Percentiles rank a stretch among this genome's conserved stretches.
These are phyloP conservation scores for Callyntrura sp. DNA, from an alignment of 2,888 invertebrate species.

Conservation along the genomic window DNA sequence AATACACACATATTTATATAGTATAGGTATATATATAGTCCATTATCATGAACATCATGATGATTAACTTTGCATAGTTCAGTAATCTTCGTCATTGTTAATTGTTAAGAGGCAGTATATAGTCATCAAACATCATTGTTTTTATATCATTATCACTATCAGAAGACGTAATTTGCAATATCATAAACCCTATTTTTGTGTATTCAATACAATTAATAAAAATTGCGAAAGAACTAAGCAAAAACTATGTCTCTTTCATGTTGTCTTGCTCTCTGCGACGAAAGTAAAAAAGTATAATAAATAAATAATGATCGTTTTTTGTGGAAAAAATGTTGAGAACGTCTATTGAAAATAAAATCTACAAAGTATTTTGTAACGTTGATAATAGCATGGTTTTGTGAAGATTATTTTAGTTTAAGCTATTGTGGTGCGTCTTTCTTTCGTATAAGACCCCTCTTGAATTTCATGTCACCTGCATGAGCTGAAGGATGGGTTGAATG, in stretches of 20 bases:
- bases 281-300: slow-evolving; percentile 26
- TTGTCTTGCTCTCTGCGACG: not conserved
- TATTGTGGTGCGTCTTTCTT: slow-evolving; percentile 59
- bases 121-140: slow-evolving; percentile 22
- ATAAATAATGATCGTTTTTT: not conserved
- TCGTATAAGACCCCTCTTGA: slow-evolving; percentile 52
- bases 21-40: slow-evolving; percentile 35
- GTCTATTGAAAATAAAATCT: slow-evolving; percentile 16
- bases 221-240: slow-evolving; percentile 38
- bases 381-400: not conserved
- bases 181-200: not conserved
- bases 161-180: slow-evolving; percentile 17
- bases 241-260: not conserved
- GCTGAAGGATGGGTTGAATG: slow-evolving; percentile 53
- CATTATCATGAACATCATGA: slow-evolving; percentile 16
- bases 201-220: not conserved
- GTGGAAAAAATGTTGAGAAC: not conserved
- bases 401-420: not conserved
- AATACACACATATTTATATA: slow-evolving; percentile 6
- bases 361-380: not conserved
- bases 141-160: slow-evolving; percentile 31
- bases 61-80: slow-evolving; percentile 60
- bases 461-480: slow-evolving; percentile 74
- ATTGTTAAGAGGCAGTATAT: slow-evolving; percentile 62
- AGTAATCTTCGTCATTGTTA: slow-evolving; percentile 56